Percentiles rank a stretch among this genome's conserved stretches.
Evolutionary conservation across 1,140 invertebrate species (phyloP).

Genomic region (Platyscapa corneri): DNA sequence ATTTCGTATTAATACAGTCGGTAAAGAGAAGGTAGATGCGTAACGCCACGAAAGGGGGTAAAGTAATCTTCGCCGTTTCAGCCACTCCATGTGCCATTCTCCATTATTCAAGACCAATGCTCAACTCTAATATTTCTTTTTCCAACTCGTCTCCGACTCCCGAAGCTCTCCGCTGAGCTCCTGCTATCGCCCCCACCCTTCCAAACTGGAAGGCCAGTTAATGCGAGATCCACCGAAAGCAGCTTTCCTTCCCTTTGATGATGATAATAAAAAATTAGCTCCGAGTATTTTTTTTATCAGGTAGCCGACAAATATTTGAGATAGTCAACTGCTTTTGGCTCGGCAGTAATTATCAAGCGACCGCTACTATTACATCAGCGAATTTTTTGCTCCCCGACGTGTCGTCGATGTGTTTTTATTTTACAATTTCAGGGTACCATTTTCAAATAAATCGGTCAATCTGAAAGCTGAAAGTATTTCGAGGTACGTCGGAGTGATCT

Average conservation of each 20-base stretch:
- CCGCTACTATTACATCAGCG: not conserved
- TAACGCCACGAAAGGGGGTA: not conserved
- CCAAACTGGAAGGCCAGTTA: not conserved
- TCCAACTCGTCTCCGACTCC: not conserved
- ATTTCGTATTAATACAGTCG: no score
- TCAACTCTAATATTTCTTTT: not conserved
- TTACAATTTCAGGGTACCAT: no score
- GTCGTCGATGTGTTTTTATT: no score
- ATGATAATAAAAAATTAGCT: not conserved
- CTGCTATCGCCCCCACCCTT: no score
- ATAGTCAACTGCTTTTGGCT: not conserved
- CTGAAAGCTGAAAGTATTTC: no score
- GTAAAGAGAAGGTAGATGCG: no score
- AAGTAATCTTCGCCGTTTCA: conserved; percentile 39
- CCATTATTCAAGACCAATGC: conserved; percentile 48
- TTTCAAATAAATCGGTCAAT: no score
- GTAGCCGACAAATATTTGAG: not conserved
- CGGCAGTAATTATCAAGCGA: not conserved
- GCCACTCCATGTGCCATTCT: conserved; percentile 17
- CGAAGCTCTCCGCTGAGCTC: no score
- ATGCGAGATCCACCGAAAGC: not conserved
- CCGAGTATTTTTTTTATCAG: not conserved
- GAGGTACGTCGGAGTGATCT: no score
- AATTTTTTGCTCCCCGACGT: not conserved
- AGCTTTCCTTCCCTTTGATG: not conserved